Base-by-base conservation (phyloP, 64 coral and sea anemone species). In the Stichodactyla helianthus region DNA sequence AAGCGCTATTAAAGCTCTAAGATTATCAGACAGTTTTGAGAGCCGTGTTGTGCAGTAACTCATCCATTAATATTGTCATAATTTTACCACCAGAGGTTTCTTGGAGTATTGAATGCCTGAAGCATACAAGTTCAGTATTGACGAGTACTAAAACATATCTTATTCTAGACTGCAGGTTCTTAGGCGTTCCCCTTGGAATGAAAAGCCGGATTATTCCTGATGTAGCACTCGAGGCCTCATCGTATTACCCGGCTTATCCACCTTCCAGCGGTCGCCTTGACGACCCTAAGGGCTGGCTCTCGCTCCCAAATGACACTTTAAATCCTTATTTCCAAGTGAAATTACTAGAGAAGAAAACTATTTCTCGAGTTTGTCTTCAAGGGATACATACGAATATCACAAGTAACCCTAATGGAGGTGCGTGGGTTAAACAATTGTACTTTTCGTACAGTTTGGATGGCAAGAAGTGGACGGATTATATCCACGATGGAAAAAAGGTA, bases 101-200 rank as follows among this genome's bases (percentile, higher is more conserved):
- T 44, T 44, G 35, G 35, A 44, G 35, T n/a, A n/a, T 44, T 44
- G 60, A 18, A 63, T 17, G 59, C 5, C 59, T 60, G 59, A 60
- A 17, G 59, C 2, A n/a, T n/a, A 60, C 59, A 60, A 17, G 16
- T 2, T 62, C 59, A 65, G 20, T 65, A n/a, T n/a, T 65, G 19
- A 60, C 59, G 20, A 15, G 11, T 63, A 6, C 5, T 18, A 16
- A n/a, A n/a, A 13, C 19, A n/a, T 53, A 51, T 81, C 20, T 8
- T 81, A 52, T 81, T 81, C 0, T 31, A 81, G 78, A 81, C 12
- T 81, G 78, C 10, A 81, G 14, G 44, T 52, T 54, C 5, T 51
- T 81, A 54, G 78, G 78, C 6, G 19, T 19, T 7, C 79, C 61
- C 13, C 54, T 89, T n/a, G 88, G 88, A 7, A 89, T 89, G 88